These are phyloP conservation scores for Sebastes paucispinis DNA, from an alignment of 2,797 vertebrate genomes.

Conservation along the genomic window DNA sequence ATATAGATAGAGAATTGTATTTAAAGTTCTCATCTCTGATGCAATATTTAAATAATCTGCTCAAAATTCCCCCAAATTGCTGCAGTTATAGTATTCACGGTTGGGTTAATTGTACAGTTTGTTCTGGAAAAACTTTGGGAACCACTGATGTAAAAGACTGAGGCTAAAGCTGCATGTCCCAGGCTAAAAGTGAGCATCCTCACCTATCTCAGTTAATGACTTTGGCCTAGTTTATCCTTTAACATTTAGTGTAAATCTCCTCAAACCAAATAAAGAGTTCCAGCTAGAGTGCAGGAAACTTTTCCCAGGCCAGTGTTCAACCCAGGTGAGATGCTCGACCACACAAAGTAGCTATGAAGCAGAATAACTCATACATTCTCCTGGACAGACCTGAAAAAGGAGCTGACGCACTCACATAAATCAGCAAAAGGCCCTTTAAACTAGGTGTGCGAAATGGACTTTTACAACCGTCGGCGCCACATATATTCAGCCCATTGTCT, in stretches of 20 bases:
- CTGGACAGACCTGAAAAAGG: neutral
- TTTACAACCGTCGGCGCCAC: conserved; percentile 34
- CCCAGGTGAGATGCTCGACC: neutral
- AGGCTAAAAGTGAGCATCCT: neutral
- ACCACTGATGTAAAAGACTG: neutral
- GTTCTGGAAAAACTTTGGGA: too few species aligned
- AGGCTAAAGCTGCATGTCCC: neutral
- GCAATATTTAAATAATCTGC: too few species aligned
- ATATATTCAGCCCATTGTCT: conserved; percentile 44
- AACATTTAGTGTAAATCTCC: neutral
- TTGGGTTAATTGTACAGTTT: too few species aligned
- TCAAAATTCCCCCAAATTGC: accelerated
- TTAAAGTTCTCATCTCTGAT: too few species aligned
- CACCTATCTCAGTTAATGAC: neutral
- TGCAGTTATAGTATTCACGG: accelerated
- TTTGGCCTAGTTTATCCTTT: neutral
- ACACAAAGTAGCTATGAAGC: conserved; percentile 5
- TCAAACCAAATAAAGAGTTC: neutral
- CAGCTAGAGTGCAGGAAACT: neutral
- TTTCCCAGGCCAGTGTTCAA: conserved; percentile 16
- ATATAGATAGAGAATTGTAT: accelerated
- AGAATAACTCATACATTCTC: conserved; percentile 23
- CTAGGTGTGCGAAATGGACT: conserved; percentile 35
- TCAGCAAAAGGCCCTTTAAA: conserved; percentile 40
- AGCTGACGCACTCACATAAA: conserved; percentile 11